A percentile compares a stretch with the other conserved stretches of the same genome.
These are phyloP conservation scores for Myotis myotis DNA, from an alignment of 2,797 vertebrate genomes.

Conservation along the genomic window DNA sequence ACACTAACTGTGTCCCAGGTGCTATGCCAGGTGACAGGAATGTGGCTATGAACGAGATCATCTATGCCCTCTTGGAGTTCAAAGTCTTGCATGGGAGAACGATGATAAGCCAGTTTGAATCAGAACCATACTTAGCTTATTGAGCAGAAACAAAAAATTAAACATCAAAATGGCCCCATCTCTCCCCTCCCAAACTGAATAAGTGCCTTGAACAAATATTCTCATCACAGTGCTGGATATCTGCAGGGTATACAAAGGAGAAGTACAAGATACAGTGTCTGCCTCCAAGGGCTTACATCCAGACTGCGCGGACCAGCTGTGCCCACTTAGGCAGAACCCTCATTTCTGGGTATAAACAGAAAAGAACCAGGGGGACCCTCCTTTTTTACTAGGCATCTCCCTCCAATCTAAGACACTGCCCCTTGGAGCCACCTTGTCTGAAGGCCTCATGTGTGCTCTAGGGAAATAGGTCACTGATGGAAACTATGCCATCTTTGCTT, in stretches of 20 bases:
- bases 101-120: neutral
- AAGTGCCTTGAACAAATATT: neutral
- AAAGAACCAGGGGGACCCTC: neutral
- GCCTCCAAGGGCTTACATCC: neutral
- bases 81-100: neutral
- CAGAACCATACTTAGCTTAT: slow-evolving; percentile 12
- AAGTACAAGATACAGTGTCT: neutral
- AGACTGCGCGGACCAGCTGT: neutral
- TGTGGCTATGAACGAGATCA: neutral
- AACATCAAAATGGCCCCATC: neutral
- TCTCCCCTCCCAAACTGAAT: neutral
- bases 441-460: neutral
- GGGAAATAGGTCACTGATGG: neutral
- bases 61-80: neutral
- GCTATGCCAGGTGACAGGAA: neutral
- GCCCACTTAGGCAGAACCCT: neutral
- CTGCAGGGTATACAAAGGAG: neutral
- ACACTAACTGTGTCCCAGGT: neutral
- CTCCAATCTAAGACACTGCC: neutral
- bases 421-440: neutral
- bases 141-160: slow-evolving; percentile 42
- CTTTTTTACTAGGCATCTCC: neutral
- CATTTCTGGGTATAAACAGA: neutral
- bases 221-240: neutral
- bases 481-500: neutral